Conservation (phyloP, 2,888 invertebrate species). For the Drosophila siamana region DNA sequence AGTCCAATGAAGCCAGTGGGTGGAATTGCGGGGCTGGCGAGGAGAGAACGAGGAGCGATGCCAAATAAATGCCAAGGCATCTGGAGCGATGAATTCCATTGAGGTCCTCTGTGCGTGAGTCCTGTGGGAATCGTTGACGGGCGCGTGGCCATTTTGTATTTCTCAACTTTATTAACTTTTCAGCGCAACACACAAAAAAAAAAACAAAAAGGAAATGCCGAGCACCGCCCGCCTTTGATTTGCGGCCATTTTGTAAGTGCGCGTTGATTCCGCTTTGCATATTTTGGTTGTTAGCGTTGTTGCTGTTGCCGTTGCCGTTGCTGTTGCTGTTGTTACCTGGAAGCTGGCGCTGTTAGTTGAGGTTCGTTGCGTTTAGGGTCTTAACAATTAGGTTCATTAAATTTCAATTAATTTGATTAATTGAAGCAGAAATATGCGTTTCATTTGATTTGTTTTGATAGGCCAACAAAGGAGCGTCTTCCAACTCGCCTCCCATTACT, state of each 20-base stretch:
- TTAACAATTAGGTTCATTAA: constrained; percentile 78
- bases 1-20: background rate
- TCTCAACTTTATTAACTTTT: constrained; percentile 75
- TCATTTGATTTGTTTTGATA: constrained; percentile 79
- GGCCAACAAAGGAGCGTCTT: constrained; percentile 27
- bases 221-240: constrained; percentile 67
- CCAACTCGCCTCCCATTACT: background rate
- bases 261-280: constrained; percentile 56
- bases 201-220: constrained; percentile 47
- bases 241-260: constrained; percentile 57
- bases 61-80: constrained; percentile 55
- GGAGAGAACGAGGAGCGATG: background rate
- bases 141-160: constrained; percentile 71
- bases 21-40: fast-evolving
- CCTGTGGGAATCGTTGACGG: constrained; percentile 77
- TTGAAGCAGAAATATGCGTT: constrained; percentile 80
- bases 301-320: constrained; percentile 12
- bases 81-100: constrained; percentile 20
- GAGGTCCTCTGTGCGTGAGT: constrained; percentile 25
- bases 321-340: constrained; percentile 38
- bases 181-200: constrained; percentile 31
- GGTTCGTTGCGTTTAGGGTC: constrained; percentile 53
- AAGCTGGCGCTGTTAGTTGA: constrained; percentile 13
- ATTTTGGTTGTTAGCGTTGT: constrained; percentile 26
- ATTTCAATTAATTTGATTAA: constrained; percentile 80